Evolutionary conservation across 37 sponge, comb jelly and placozoan species (phyloP).

Genomic region (Lycopodina hypogea): DNA sequence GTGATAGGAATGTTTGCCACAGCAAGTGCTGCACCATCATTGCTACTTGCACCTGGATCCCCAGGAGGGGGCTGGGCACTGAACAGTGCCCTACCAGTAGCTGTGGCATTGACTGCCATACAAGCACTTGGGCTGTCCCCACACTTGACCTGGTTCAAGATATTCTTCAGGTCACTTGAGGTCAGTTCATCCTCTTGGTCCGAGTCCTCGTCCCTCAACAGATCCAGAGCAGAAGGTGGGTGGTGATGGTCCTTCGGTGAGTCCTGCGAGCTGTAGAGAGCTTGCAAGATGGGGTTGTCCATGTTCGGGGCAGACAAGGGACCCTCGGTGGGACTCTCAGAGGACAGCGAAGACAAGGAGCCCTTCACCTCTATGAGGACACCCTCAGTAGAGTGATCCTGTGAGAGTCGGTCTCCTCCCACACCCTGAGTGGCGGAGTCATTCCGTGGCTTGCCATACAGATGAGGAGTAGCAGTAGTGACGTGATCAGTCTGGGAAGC

Average conservation of each 20-base stretch:
- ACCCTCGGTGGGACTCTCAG: slow-evolving; percentile 3
- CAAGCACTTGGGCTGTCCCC: neutral
- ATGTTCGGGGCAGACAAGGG: slow-evolving; percentile 4
- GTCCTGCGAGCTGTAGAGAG: slow-evolving; percentile 22
- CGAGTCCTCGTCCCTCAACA: neutral
- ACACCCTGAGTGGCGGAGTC: too few relatives aligned
- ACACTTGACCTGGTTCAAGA: neutral
- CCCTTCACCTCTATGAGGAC: slow-evolving; percentile 9
- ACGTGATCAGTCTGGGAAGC: too few relatives aligned
- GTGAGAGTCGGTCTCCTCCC: neutral
- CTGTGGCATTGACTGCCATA: neutral
- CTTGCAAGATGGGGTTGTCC: slow-evolving; percentile 51
- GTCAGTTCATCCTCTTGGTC: neutral
- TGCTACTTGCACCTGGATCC: neutral
- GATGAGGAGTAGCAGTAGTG: too few relatives aligned
- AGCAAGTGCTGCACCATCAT: neutral
- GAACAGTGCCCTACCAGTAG: neutral
- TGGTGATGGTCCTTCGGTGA: neutral
- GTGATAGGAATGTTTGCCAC: slow-evolving; percentile 54
- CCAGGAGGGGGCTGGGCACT: slow-evolving; percentile 13
- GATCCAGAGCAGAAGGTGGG: neutral
- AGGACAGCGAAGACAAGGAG: slow-evolving; percentile 15
- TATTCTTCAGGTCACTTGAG: neutral
- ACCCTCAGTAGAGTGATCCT: neutral
- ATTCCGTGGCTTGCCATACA: too few relatives aligned